Evolutionary conservation across 2,113 vertebrate species (phyloP).

Genomic region (Tautogolabrus adspersus): DNA sequence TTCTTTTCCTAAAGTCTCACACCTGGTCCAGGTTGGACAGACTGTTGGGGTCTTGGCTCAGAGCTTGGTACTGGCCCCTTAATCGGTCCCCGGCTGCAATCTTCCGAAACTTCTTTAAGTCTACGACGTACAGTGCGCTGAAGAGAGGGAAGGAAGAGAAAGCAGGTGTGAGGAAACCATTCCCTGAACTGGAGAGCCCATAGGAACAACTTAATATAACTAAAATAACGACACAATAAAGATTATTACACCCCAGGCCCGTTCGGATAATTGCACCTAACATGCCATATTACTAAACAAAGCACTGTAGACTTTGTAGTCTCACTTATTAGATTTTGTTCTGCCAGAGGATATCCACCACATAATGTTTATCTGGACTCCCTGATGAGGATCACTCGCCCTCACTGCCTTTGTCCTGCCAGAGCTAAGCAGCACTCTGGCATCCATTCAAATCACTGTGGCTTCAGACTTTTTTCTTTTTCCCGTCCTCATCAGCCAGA

Average conservation of each 20-base stretch:
- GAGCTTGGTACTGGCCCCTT: slow-evolving; percentile 94
- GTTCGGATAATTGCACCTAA: slow-evolving; percentile 29
- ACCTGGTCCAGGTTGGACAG: slow-evolving; percentile 98
- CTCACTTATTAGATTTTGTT: slow-evolving; percentile 36
- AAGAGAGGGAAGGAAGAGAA: background rate
- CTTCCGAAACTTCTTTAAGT: slow-evolving; percentile 95
- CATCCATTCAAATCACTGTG: slow-evolving; percentile 35
- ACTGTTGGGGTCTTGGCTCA: slow-evolving; percentile 97
- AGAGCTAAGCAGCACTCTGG: slow-evolving; percentile 28
- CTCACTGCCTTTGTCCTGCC: slow-evolving; percentile 27
- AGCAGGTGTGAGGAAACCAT: slow-evolving; percentile 32
- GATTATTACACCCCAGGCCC: slow-evolving; percentile 12
- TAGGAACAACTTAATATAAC: slow-evolving; percentile 16
- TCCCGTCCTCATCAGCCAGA: slow-evolving; percentile 7
- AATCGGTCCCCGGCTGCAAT: slow-evolving; percentile 96
- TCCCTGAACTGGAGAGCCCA: slow-evolving; percentile 8
- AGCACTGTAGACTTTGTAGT: slow-evolving; percentile 3
- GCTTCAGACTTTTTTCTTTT: slow-evolving; percentile 23
- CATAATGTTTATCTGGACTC: slow-evolving; percentile 20
- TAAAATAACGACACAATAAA: slow-evolving; percentile 34
- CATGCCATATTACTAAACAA: slow-evolving; percentile 33
- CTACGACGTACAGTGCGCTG: slow-evolving; percentile 96
- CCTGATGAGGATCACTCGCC: slow-evolving; percentile 23
- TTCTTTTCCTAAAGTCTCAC: too few relatives aligned
- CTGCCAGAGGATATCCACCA: slow-evolving; percentile 23